Conservation (phyloP, 2,113 vertebrate genomes). For the Paramisgurnus dabryanus region DNA sequence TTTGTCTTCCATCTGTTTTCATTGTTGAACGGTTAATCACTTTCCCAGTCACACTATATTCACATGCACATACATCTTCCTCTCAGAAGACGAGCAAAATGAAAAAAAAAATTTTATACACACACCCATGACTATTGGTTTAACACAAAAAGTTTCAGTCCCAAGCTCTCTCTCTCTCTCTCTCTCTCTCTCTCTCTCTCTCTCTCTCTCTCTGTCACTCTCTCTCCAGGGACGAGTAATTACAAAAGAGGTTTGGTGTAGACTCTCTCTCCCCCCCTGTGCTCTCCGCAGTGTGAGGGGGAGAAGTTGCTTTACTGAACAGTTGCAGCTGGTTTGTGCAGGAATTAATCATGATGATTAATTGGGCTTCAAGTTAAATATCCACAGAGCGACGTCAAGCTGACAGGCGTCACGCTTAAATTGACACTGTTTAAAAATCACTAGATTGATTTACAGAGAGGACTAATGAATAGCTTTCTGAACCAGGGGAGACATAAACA, state of each 20-base stretch:
- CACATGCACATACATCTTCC: not conserved
- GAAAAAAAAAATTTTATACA: not conserved
- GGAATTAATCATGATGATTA: conserved; percentile 82
- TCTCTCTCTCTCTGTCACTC: not conserved
- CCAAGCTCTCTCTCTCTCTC: not conserved
- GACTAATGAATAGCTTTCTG: conserved; percentile 75
- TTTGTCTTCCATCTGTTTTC: conserved; percentile 18
- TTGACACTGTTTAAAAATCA: conserved; percentile 79
- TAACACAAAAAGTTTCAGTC: conserved; percentile 7
- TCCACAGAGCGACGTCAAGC: conserved; percentile 78
- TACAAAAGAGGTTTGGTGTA: conserved; percentile 42
- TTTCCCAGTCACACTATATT: not conserved
- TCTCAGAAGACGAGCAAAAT: not conserved
- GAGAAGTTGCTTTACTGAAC: conserved; percentile 67
- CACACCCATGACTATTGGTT: conserved; percentile 9
- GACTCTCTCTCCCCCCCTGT: conserved; percentile 26
- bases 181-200: conserved; percentile 14
- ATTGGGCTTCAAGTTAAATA: conserved; percentile 81
- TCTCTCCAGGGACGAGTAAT: conserved; percentile 45
- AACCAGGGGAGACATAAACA: conserved; percentile 72
- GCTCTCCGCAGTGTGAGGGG: conserved; percentile 57
- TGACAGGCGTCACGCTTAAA: conserved; percentile 75
- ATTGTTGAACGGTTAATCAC: conserved; percentile 10
- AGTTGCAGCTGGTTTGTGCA: conserved; percentile 77
- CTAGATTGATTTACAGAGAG: conserved; percentile 79